phyloP scores from a whole-genome alignment of 2,113 vertebrate species.

The Oxygymnocypris stewartii region DNA sequence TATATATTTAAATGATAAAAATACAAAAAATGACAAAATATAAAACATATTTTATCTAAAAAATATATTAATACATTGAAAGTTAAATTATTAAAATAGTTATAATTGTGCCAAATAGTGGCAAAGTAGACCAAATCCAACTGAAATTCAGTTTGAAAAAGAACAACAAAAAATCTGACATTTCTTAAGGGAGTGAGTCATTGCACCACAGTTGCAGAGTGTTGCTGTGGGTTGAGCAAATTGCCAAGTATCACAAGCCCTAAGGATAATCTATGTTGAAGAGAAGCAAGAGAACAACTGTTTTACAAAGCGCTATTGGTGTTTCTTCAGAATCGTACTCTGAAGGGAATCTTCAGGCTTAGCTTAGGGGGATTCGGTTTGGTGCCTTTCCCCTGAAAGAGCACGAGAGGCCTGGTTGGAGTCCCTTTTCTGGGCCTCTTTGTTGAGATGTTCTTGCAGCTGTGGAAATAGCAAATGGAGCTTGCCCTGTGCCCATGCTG shows the following conservation, averaged over 20 bases:
- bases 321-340: constrained; percentile 14
- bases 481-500: constrained; percentile 31
- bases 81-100: neutral
- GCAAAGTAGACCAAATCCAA: constrained; percentile 11
- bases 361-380: neutral
- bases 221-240: constrained; percentile 39
- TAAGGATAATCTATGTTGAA: constrained; percentile 23
- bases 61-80: neutral
- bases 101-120: neutral
- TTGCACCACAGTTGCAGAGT: constrained; percentile 52
- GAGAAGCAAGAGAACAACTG: neutral
- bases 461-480: constrained; percentile 25
- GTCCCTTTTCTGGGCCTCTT: constrained; percentile 18
- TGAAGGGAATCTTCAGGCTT: constrained; percentile 13
- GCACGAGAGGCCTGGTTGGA: neutral
- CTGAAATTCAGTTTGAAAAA: neutral
- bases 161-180: constrained; percentile 1
- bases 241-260: constrained; percentile 40
- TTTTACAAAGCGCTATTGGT: constrained; percentile 46
- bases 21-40: too few relatives aligned
- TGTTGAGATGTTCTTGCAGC: constrained; percentile 23
- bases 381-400: neutral
- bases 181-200: constrained; percentile 43
- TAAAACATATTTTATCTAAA: too few relatives aligned
- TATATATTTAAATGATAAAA: too few relatives aligned